Evolutionary conservation across 2,113 vertebrate species (phyloP).

Genomic region (Pipra filicauda): DNA sequence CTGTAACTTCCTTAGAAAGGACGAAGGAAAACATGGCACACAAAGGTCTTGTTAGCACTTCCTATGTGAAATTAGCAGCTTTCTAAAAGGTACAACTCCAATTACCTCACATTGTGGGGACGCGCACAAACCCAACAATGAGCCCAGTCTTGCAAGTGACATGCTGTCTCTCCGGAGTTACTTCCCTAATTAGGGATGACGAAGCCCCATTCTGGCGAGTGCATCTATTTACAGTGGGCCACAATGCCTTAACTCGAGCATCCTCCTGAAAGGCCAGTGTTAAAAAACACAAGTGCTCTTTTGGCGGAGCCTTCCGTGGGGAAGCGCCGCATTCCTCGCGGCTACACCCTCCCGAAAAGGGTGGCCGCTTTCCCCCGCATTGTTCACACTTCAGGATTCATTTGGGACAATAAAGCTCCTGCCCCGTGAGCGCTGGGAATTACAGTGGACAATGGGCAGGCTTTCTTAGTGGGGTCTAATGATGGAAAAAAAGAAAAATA

Average conservation of each 20-base stretch:
- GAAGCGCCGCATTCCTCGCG: conserved; percentile 83
- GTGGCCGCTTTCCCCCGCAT: conserved; percentile 77
- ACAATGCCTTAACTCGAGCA: conserved; percentile 85
- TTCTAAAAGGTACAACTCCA: conserved; percentile 99
- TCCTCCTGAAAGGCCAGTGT: conserved; percentile 86
- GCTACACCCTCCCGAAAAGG: conserved; percentile 78
- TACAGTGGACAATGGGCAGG: conserved; percentile 85
- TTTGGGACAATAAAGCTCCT: conserved; percentile 82
- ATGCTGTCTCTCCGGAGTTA: conserved; percentile 91
- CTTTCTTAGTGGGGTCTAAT: conserved; percentile 88
- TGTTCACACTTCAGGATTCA: conserved; percentile 90
- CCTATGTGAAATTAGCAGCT: conserved; percentile 99
- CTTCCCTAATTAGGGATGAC: conserved; percentile 98
- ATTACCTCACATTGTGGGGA: conserved; percentile 97
- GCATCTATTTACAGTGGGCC: conserved; percentile 91
- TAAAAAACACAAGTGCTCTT: conserved; percentile 96
- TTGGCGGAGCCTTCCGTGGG: conserved; percentile 79
- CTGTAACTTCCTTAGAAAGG: conserved; percentile 94
- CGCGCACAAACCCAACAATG: conserved; percentile 83
- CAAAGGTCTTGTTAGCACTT: conserved; percentile 99
- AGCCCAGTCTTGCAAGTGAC: conserved; percentile 82
- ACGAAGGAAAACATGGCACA: conserved; percentile 98
- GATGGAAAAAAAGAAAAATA: conserved; percentile 90
- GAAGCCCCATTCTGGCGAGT: conserved; percentile 90
- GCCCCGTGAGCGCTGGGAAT: conserved; percentile 85